Base-by-base conservation (phyloP, 2,888 invertebrate species). In the Campoplex capitator region DNA sequence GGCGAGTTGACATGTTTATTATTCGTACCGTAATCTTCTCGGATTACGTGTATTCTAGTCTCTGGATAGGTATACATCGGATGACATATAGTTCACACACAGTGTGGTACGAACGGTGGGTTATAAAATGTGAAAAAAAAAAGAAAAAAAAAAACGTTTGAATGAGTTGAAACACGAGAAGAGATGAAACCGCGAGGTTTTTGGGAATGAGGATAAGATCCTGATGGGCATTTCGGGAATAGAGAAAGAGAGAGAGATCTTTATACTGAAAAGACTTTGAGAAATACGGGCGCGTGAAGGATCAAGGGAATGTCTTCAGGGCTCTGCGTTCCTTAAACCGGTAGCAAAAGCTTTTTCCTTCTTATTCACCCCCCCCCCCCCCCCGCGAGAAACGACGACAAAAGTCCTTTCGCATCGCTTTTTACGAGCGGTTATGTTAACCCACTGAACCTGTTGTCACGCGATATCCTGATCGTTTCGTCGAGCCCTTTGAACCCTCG, bases 1-100 rank as follows among this genome's bases (percentile, higher is more conserved):
- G 76, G 91, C 88, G 89, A 90, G 90, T 92, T 91, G 92, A 92
- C 92, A 92, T 92, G 91, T 92, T 92, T 92, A 92, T 92, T 92
- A 87, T 87, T 92, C 92, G 88, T 88, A 88, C 83, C 84, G 91
- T 91, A 92, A 93, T 92, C 93, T 91, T 92, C 92, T 92, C 93
- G 91, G 92, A 92, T 92, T 92, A 92, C 91, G 90, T 89, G 90
- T 73, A 86, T 84, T 51, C 83, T 62, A 77, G 70, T 75, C 56
- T 67, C 18, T 62, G 58, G 73, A 68, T 65, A 77, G 38, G 62
- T 67, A 73, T 71, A 83, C 42, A 70, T 51, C 28, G 28, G 23
- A 38, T 83, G 51, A 42, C 42, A 70, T 74, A 78, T 74, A 54
- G 48, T 58, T 28, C 32, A 71, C 1, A 9, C 0, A 9, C 28